Conservation (phyloP, 2,113 vertebrate genomes). For the Verasper variegatus region DNA sequence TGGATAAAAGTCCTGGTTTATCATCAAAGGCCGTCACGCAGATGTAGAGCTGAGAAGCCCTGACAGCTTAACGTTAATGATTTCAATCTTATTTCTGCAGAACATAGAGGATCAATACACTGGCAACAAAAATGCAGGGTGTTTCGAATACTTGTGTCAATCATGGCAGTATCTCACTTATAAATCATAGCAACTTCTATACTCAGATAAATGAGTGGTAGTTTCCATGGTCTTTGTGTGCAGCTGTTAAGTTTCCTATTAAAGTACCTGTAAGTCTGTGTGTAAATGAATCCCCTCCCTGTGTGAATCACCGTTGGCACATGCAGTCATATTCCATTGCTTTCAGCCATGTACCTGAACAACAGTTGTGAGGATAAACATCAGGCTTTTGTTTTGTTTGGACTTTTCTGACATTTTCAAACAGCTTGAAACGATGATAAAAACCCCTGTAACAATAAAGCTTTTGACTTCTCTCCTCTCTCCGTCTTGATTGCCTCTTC, state of each 20-base stretch:
- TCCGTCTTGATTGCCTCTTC: constrained; percentile 72
- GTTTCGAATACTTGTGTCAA: constrained; percentile 11
- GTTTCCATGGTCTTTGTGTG: constrained; percentile 49
- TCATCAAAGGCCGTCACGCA: constrained; percentile 63
- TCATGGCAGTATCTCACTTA: not conserved
- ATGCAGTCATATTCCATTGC: constrained; percentile 65
- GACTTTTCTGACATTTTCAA: constrained; percentile 69
- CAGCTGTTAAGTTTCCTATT: constrained; percentile 31
- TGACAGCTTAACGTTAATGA: constrained; percentile 38
- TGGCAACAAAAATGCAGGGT: not conserved
- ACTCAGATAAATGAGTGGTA: constrained; percentile 32
- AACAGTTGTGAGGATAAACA: constrained; percentile 77
- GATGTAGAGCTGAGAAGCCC: constrained; percentile 54
- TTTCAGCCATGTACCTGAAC: constrained; percentile 71
- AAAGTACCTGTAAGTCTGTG: constrained; percentile 50
- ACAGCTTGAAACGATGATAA: constrained; percentile 69
- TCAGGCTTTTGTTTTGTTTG: constrained; percentile 79
- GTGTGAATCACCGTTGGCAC: constrained; percentile 72
- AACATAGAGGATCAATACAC: constrained; percentile 36
- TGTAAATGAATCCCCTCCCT: constrained; percentile 54
- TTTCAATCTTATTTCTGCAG: constrained; percentile 35
- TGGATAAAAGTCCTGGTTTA: constrained; percentile 49
- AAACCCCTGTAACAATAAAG: constrained; percentile 75
- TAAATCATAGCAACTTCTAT: not conserved
- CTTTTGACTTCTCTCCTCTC: constrained; percentile 75